Evolutionary conservation across 2,113 vertebrate genomes (phyloP).

Genomic region (Platanista minor): DNA sequence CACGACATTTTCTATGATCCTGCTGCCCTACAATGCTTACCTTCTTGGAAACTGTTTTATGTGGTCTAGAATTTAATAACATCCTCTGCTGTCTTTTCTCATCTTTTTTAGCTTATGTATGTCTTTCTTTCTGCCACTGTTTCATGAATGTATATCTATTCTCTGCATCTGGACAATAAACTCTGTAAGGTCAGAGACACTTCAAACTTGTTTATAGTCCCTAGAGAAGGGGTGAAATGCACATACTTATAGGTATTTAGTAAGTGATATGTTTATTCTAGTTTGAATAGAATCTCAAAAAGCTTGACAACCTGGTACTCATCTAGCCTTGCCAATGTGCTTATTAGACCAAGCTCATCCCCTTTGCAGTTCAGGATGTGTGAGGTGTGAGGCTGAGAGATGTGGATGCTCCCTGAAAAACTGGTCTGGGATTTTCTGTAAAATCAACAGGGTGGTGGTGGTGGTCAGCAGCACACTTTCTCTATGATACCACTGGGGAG

Average conservation of each 20-base stretch:
- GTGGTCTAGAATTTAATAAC: neutral
- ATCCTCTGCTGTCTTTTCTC: neutral
- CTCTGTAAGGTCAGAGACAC: neutral
- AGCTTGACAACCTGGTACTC: neutral
- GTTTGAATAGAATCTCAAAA: neutral
- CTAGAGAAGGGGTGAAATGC: neutral
- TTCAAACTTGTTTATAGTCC: neutral
- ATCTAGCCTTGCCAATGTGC: too few relatives aligned
- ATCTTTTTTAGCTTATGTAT: neutral
- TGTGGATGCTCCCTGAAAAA: neutral
- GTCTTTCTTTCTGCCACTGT: neutral
- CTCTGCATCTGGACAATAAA: neutral
- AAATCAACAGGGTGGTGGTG: neutral
- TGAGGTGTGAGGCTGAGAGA: neutral
- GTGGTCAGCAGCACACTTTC: neutral
- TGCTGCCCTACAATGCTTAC: neutral
- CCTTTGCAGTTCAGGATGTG: neutral
- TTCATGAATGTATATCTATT: neutral
- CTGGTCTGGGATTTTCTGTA: neutral
- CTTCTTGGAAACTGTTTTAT: neutral
- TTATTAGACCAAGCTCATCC: neutral
- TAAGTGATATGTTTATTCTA: neutral
- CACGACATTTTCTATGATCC: neutral
- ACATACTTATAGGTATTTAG: neutral
- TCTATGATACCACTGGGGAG: neutral